Evolutionary conservation across 1,140 invertebrate species (phyloP).

Genomic region (Magallana angulata): DNA sequence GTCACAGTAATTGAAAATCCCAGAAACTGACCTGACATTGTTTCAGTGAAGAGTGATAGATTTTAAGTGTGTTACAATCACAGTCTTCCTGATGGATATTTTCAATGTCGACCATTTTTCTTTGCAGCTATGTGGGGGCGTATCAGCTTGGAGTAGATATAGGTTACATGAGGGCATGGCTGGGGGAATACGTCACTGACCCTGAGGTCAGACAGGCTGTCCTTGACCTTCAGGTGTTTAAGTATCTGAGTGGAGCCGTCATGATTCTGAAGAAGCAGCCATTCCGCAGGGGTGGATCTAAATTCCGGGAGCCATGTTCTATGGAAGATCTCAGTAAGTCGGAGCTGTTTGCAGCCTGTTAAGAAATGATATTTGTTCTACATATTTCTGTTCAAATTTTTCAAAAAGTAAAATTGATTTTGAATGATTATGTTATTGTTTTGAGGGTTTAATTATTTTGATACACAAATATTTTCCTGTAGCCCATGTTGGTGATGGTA

Average conservation of each 20-base stretch:
- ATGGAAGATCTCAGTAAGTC: conserved; percentile 68
- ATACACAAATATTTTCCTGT: not conserved
- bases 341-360: too few relatives aligned
- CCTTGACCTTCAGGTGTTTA: conserved; percentile 71
- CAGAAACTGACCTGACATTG: too few relatives aligned
- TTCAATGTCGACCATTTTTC: conserved; percentile 2
- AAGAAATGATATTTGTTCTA: too few relatives aligned
- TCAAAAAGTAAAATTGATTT: too few relatives aligned
- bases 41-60: too few relatives aligned
- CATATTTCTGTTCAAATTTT: too few relatives aligned
- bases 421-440: not conserved
- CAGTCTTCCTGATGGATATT: too few relatives aligned
- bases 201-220: conserved; percentile 73
- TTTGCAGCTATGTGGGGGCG: conserved; percentile 74
- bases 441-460: not conserved
- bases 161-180: conserved; percentile 66
- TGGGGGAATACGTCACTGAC: conserved; percentile 64
- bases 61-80: too few relatives aligned
- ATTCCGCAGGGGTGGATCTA: conserved; percentile 61
- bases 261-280: conserved; percentile 75
- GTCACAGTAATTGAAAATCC: too few relatives aligned
- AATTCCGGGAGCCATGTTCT: conserved; percentile 65
- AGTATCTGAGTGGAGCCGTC: conserved; percentile 72
- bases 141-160: conserved; percentile 75
- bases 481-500: not conserved